Evolutionary conservation across 2,797 vertebrate species (phyloP).

Genomic region (Malacoctenus gilli): DNA sequence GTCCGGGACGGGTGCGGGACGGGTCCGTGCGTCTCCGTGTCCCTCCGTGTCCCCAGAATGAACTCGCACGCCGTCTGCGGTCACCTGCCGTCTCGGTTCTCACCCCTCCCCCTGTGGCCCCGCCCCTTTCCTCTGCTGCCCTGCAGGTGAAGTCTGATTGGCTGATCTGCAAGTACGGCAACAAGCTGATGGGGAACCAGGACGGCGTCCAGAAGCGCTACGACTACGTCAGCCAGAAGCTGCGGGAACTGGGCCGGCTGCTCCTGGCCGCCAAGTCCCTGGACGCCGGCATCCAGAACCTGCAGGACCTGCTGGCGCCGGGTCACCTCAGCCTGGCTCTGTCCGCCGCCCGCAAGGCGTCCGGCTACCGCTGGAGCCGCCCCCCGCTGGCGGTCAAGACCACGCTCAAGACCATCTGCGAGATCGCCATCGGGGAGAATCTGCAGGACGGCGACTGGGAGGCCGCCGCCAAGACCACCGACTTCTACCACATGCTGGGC

Average conservation of each 20-base stretch:
- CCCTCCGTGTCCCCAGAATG: background rate
- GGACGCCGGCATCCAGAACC: slow-evolving; percentile 36
- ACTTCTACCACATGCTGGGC: slow-evolving; percentile 67
- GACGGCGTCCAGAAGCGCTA: slow-evolving; percentile 56
- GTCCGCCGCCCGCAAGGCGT: slow-evolving; percentile 48
- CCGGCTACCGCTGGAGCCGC: slow-evolving; percentile 51
- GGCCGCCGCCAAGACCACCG: slow-evolving; percentile 53
- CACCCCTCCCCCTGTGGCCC: too few relatives aligned
- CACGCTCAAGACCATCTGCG: slow-evolving; percentile 51
- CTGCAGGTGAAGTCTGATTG: slow-evolving; percentile 69
- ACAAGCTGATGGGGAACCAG: slow-evolving; percentile 65
- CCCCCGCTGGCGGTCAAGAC: slow-evolving; percentile 56
- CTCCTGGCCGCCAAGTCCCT: slow-evolving; percentile 60
- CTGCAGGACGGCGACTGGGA: slow-evolving; percentile 68
- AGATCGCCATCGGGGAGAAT: slow-evolving; percentile 58
- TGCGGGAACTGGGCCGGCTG: slow-evolving; percentile 62
- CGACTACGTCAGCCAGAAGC: slow-evolving; percentile 67
- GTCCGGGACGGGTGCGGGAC: background rate
- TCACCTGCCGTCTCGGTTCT: too few relatives aligned
- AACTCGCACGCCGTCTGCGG: too few relatives aligned
- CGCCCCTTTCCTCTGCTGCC: background rate
- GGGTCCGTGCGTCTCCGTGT: background rate
- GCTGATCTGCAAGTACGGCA: slow-evolving; percentile 71
- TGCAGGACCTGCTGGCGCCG: slow-evolving; percentile 56
- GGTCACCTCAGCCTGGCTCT: slow-evolving; percentile 49